Evolutionary conservation across 2,797 vertebrate genomes (phyloP).

Genomic region (Urosaurus nigricauda): DNA sequence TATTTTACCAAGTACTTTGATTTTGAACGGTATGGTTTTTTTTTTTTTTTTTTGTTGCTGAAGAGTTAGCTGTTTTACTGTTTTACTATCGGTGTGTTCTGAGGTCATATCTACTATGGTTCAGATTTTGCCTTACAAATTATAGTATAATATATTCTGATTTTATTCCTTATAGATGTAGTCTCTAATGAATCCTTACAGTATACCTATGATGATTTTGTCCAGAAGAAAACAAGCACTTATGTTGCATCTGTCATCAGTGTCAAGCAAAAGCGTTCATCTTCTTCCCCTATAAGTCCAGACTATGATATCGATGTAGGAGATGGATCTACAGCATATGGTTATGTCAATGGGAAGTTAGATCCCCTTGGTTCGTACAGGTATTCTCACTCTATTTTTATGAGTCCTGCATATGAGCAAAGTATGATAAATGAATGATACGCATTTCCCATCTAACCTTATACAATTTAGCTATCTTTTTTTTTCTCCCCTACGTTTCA

Average conservation of each 20-base stretch:
- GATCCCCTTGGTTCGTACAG: slow-evolving; percentile 77
- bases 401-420: slow-evolving; percentile 16
- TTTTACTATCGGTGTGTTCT: background rate
- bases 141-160: background rate
- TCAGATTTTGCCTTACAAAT: background rate
- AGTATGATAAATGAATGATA: slow-evolving; percentile 11
- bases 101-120: background rate
- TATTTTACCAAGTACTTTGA: slow-evolving; percentile 15
- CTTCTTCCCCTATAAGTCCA: slow-evolving; percentile 41
- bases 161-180: slow-evolving; percentile 53
- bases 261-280: slow-evolving; percentile 31
- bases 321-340: slow-evolving; percentile 54
- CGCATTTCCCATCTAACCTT: slow-evolving; percentile 7
- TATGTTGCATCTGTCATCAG: slow-evolving; percentile 75
- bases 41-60: no score
- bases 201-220: slow-evolving; percentile 78
- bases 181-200: slow-evolving; percentile 61
- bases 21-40: background rate
- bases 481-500: background rate
- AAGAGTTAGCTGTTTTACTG: background rate
- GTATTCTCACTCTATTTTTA: slow-evolving; percentile 60
- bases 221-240: slow-evolving; percentile 53
- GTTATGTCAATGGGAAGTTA: slow-evolving; percentile 78
- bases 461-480: background rate
- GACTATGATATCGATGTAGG: slow-evolving; percentile 70